A percentile compares a stretch with the other conserved stretches of the same genome.
These are phyloP conservation scores for Arion vulgaris DNA, from an alignment of 1,140 invertebrate species.

Conservation along the genomic window DNA sequence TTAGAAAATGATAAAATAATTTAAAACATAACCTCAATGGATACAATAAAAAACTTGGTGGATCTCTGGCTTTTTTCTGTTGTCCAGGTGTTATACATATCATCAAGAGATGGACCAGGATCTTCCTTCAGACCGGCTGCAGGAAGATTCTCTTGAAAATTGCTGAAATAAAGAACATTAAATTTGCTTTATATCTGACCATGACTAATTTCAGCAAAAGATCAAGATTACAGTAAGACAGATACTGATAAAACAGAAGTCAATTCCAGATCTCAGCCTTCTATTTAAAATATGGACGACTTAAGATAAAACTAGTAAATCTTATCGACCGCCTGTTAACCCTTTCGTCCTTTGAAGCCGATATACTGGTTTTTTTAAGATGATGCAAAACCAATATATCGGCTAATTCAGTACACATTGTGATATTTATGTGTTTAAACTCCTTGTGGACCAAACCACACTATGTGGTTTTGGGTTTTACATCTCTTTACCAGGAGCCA, in stretches of 20 bases:
- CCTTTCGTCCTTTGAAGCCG: too few species aligned
- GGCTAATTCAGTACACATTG: too few species aligned
- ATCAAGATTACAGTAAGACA: not conserved
- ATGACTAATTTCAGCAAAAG: not conserved
- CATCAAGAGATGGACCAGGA: not conserved
- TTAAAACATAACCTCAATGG: too few species aligned
- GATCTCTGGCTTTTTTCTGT: not conserved
- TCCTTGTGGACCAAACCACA: too few species aligned
- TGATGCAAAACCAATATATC: too few species aligned
- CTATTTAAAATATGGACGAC: not conserved
- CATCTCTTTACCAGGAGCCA: too few species aligned
- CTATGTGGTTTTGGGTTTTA: too few species aligned
- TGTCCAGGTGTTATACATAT: slow-evolving; percentile 17
- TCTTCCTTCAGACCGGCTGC: slow-evolving; percentile 34
- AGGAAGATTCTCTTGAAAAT: slow-evolving; percentile 38
- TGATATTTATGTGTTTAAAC: too few species aligned
- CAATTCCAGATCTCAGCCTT: not conserved
- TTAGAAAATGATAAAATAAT: too few species aligned
- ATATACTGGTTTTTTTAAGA: too few species aligned
- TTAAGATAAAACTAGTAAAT: too few species aligned
- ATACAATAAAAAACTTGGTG: slow-evolving; percentile 35
- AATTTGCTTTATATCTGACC: slow-evolving; percentile 13
- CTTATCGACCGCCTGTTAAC: too few species aligned
- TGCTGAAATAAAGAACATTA: slow-evolving; percentile 17
- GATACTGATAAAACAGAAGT: not conserved